Evolutionary conservation across 2,113 vertebrate species (phyloP).

Genomic region (Cromileptes altivelis): DNA sequence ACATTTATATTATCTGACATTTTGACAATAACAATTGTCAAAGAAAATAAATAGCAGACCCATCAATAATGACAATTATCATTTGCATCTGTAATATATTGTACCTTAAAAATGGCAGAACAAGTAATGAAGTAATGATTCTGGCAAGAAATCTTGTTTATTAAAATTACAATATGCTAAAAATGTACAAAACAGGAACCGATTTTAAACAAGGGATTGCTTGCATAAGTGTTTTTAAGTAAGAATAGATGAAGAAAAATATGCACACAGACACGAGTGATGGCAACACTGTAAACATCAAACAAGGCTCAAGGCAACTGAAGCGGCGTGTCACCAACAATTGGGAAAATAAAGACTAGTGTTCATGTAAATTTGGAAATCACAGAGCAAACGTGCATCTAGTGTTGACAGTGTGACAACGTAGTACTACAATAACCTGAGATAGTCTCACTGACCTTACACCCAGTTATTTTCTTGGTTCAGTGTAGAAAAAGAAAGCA

Average conservation of each 20-base stretch:
- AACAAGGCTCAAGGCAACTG: neutral
- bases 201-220: neutral
- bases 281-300: conserved; percentile 53
- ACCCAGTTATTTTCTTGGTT: neutral
- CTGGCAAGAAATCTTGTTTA: conserved; percentile 12
- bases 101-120: neutral
- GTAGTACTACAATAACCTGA: conserved; percentile 13
- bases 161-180: conserved; percentile 24
- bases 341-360: neutral
- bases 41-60: neutral
- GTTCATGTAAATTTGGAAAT: neutral
- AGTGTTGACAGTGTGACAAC: conserved; percentile 9
- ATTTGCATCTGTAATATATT: neutral
- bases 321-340: neutral
- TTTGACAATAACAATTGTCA: neutral
- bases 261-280: neutral
- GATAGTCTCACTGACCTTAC: neutral
- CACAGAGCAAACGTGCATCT: neutral
- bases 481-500: neutral
- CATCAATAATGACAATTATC: neutral
- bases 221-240: neutral
- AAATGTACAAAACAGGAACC: conserved; percentile 25
- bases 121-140: too few relatives aligned
- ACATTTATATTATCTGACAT: neutral
- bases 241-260: neutral